Conservation (phyloP, 2,888 invertebrate genomes). For the Priocnemis perturbator region DNA sequence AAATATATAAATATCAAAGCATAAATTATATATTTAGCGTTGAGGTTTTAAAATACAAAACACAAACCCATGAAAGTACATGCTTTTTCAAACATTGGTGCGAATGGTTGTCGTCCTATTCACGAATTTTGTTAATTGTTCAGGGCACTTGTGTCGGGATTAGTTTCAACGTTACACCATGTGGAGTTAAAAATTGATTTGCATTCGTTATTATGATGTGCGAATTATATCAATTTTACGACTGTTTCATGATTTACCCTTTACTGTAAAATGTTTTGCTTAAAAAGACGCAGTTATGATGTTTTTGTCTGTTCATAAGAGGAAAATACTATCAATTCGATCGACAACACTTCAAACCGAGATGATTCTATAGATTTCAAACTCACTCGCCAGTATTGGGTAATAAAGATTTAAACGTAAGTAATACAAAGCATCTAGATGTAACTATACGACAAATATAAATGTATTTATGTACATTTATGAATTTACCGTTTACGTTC, state of each 20-base stretch:
- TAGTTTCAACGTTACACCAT: too few species aligned
- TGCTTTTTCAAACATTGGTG: slow-evolving; percentile 66
- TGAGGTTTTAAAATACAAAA: slow-evolving; percentile 68
- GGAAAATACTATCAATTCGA: slow-evolving; percentile 42
- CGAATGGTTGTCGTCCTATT: slow-evolving; percentile 51
- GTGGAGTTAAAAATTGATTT: too few species aligned
- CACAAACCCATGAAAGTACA: slow-evolving; percentile 75
- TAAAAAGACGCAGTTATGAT: slow-evolving; percentile 14
- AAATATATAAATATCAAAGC: slow-evolving; percentile 55
- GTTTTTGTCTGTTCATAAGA: slow-evolving; percentile 21
- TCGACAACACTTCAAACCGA: slow-evolving; percentile 42
- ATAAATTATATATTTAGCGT: slow-evolving; percentile 65
- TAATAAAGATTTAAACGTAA: slow-evolving; percentile 49
- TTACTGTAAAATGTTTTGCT: too few species aligned
- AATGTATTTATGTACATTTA: slow-evolving; percentile 67
- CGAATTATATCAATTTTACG: too few species aligned
- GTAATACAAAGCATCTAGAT: slow-evolving; percentile 45
- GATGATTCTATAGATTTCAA: slow-evolving; percentile 49
- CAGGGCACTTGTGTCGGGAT: too few species aligned
- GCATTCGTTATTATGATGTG: too few species aligned
- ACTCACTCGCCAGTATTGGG: slow-evolving; percentile 59
- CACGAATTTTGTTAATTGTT: slow-evolving; percentile 35
- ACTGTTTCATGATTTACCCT: background rate
- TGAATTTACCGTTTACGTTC: slow-evolving; percentile 39
- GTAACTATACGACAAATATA: slow-evolving; percentile 53